Evolutionary conservation across 2,797 vertebrate species (phyloP).

Genomic region (Platyrinchus mystaceus): DNA sequence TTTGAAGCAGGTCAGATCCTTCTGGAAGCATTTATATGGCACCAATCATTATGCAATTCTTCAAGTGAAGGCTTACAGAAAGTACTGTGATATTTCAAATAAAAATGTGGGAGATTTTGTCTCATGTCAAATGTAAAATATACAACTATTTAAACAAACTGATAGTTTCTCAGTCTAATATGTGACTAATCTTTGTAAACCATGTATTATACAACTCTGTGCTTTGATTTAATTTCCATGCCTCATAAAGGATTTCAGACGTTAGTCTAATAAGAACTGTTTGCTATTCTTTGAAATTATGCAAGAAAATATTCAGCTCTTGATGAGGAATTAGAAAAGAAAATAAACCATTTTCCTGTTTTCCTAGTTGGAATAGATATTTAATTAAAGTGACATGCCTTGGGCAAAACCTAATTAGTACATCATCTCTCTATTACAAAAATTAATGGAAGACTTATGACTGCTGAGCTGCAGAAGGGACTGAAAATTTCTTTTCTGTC

Average conservation of each 20-base stretch:
- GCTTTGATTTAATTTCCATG: not conserved
- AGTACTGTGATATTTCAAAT: not conserved
- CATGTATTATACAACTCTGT: not conserved
- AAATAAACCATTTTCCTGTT: constrained; percentile 34
- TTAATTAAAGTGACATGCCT: constrained; percentile 41
- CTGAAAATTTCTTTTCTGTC: not conserved
- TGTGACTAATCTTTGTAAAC: not conserved
- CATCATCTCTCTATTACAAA: not conserved
- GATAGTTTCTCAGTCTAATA: not conserved
- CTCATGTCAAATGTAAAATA: not conserved
- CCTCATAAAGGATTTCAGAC: not conserved
- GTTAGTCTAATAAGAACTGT: not conserved
- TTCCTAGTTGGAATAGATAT: constrained; percentile 30
- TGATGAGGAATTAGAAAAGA: constrained; percentile 33
- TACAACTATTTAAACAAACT: not conserved
- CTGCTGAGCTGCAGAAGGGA: not conserved
- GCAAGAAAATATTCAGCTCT: constrained; percentile 3
- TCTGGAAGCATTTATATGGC: not conserved
- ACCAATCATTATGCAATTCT: not conserved
- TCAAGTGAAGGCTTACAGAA: not conserved
- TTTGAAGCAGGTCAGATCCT: not conserved
- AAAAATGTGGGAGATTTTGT: not conserved
- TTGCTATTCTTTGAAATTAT: not conserved
- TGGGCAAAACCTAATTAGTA: constrained; percentile 45
- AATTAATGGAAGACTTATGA: constrained; percentile 11